phyloP scores from a whole-genome alignment of 2,113 vertebrate genomes.

The Orthonyx spaldingii region DNA sequence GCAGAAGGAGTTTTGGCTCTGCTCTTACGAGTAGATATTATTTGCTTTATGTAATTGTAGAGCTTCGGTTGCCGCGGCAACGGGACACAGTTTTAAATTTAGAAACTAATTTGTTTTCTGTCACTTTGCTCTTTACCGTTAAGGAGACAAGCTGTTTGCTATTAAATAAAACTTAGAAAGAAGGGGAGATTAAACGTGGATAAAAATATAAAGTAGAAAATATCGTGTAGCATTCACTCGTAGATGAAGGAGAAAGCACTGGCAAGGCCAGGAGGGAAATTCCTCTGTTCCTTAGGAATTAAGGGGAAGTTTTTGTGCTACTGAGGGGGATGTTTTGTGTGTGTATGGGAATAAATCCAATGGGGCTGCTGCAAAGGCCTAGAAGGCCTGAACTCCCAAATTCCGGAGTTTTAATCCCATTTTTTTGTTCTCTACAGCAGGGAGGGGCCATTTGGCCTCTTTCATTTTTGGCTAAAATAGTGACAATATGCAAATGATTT shows the following conservation, averaged over 20 bases:
- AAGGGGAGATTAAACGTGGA: background rate
- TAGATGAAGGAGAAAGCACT: background rate
- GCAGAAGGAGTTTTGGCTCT: constrained; percentile 1
- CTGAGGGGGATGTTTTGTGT: rapidly evolving
- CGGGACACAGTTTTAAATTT: constrained; percentile 63
- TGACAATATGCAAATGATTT: rapidly evolving
- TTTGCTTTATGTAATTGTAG: constrained; percentile 62
- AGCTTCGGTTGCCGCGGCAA: constrained; percentile 63
- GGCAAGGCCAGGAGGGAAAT: background rate
- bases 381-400: background rate
- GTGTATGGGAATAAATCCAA: background rate
- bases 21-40: constrained; percentile 1
- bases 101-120: constrained; percentile 71
- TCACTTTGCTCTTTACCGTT: constrained; percentile 60
- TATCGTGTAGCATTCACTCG: background rate
- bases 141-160: constrained; percentile 63
- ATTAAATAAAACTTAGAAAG: constrained; percentile 59
- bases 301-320: background rate
- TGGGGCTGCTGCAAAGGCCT: rapidly evolving
- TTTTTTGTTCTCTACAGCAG: background rate
- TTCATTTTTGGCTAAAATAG: background rate
- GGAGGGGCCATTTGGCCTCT: background rate
- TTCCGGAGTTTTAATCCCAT: background rate
- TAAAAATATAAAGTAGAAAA: constrained; percentile 11
- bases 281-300: background rate